Evolutionary conservation across 1,140 invertebrate genomes (phyloP).

Genomic region (Brachionus angularis): DNA sequence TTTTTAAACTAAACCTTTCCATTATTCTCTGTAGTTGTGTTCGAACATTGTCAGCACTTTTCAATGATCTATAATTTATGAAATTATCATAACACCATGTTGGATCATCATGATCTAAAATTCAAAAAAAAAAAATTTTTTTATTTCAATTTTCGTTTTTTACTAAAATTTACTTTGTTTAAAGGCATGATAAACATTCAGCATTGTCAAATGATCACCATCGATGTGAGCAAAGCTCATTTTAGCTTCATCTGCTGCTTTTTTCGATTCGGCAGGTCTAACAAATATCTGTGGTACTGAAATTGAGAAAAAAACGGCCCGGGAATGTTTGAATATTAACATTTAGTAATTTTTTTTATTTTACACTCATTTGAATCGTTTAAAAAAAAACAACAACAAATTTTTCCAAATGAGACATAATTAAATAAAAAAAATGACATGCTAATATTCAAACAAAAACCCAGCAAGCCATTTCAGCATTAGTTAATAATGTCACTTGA

Average conservation of each 20-base stretch:
- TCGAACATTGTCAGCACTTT: conserved; percentile 81
- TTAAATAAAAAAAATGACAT: too few relatives aligned
- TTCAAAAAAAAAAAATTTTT: conserved; percentile 28
- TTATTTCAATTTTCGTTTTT: too few relatives aligned
- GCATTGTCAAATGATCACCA: conserved; percentile 90
- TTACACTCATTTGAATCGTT: too few relatives aligned
- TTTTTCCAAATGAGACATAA: too few relatives aligned
- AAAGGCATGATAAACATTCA: conserved; percentile 95
- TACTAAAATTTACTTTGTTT: conserved; percentile 84
- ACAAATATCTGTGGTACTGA: conserved; percentile 99
- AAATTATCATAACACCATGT: conserved; percentile 99
- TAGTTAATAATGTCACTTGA: too few relatives aligned
- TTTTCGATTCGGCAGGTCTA: conserved; percentile 95
- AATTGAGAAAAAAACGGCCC: conserved; percentile 38
- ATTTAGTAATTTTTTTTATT: background rate
- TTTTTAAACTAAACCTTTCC: conserved; percentile 85
- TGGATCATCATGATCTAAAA: conserved; percentile 73
- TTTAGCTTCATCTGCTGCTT: conserved; percentile 96
- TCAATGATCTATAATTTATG: conserved; percentile 93
- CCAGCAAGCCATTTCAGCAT: too few relatives aligned
- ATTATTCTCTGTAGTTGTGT: conserved; percentile 77
- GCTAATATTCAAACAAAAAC: too few relatives aligned
- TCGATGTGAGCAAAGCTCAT: conserved; percentile 99
- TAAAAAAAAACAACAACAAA: too few relatives aligned
- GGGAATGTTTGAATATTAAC: background rate